phyloP scores from a whole-genome alignment of 2,113 vertebrate genomes.

The Alligator sinensis region DNA sequence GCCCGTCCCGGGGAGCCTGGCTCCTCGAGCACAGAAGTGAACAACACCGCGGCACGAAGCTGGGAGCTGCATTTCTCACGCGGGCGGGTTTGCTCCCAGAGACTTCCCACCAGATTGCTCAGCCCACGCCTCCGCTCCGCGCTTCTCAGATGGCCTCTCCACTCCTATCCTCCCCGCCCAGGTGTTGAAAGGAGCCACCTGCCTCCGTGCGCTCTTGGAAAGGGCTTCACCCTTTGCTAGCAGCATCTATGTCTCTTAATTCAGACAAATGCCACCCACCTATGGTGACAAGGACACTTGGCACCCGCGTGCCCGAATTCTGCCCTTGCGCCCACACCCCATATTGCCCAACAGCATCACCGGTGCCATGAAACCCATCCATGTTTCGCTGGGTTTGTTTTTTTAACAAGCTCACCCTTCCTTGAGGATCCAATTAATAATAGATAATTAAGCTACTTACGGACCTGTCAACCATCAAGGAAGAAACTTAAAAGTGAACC shows the following conservation, averaged over 20 bases:
- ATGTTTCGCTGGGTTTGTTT: too few relatives aligned
- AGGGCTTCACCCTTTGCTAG: not conserved
- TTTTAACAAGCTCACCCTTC: not conserved
- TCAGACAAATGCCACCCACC: rapidly evolving
- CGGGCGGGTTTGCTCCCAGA: not conserved
- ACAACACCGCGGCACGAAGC: not conserved
- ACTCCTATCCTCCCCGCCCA: rapidly evolving
- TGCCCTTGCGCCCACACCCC: not conserved
- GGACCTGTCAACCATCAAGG: not conserved
- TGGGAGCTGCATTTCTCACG: not conserved
- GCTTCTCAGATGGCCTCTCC: not conserved
- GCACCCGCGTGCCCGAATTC: not conserved
- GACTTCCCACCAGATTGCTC: not conserved
- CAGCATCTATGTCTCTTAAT: not conserved
- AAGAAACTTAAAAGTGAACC: not conserved
- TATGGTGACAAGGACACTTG: too few relatives aligned
- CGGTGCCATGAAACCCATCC: not conserved
- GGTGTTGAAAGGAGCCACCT: not conserved
- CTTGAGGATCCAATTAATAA: not conserved
- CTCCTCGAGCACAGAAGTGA: too few relatives aligned
- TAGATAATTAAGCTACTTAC: not conserved
- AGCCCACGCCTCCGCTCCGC: not conserved
- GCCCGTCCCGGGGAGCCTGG: too few relatives aligned
- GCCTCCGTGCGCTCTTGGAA: rapidly evolving
- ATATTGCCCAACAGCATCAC: not conserved